Conservation (phyloP, 1,140 invertebrate genomes). For the Heliconius congener region DNA sequence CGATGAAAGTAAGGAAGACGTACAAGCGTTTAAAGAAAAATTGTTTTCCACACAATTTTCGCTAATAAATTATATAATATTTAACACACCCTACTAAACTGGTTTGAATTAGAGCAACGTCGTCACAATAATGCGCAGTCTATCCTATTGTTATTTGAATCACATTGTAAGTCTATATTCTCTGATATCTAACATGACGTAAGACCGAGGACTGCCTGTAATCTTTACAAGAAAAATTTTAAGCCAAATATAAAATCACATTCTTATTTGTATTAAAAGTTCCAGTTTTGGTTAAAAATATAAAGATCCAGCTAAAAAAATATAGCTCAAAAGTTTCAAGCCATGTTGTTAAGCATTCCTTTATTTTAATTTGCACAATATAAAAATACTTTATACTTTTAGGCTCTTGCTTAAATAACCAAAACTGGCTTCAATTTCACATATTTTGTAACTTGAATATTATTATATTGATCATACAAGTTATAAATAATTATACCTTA, state of each 20-base stretch:
- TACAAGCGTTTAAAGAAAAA: too few relatives aligned
- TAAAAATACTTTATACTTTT: neutral
- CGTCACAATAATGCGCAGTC: too few relatives aligned
- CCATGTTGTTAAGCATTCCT: neutral
- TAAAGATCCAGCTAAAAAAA: neutral
- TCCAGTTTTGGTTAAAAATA: neutral
- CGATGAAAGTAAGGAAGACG: too few relatives aligned
- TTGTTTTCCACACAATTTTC: too few relatives aligned
- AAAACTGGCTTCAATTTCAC: slow-evolving; percentile 1
- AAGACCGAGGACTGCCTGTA: too few relatives aligned
- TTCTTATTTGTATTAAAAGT: neutral
- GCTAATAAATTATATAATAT: too few relatives aligned
- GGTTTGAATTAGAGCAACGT: too few relatives aligned
- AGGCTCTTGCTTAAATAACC: neutral
- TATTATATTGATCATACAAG: neutral
- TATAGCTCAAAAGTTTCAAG: neutral
- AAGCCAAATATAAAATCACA: neutral
- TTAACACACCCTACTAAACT: too few relatives aligned
- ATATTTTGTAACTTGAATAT: neutral
- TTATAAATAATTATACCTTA: slow-evolving; percentile 86
- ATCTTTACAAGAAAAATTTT: neutral
- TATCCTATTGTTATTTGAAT: too few relatives aligned
- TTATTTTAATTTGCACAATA: neutral
- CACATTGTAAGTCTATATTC: too few relatives aligned
- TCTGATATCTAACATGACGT: too few relatives aligned